Base-by-base conservation (phyloP, 1,140 invertebrate genomes). In the Andricus grossulariae region DNA sequence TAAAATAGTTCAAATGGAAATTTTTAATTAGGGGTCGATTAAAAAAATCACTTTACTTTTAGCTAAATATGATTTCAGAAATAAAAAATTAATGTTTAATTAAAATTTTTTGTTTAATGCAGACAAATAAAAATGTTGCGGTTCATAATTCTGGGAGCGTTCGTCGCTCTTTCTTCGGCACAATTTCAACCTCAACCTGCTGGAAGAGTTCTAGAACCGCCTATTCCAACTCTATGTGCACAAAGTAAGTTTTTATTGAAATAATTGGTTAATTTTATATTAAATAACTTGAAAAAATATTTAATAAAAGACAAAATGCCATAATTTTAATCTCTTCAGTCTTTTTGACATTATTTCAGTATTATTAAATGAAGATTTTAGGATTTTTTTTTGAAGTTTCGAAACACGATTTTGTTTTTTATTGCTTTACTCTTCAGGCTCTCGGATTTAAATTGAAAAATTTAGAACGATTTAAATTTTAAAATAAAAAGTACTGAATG, bases 121-220 rank as follows among this genome's bases (percentile, higher is more conserved):
- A 16, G 76, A 55, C 52, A 55, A 79, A 89, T 87, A 86, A 92
- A 91, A 82, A 93, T 92, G 91, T 87, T 91, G 78, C 87, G 88
- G 75, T 80, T 92, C 79, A 77, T 91, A 77, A 18, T 90, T 13
- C 45, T 90, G 18, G 84, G 81, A 50, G 77, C 74, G 77, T 84
- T 93, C 50, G 83, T 91, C 50, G 90, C 91, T 71, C 84, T 93
- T 72, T 92, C 92, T 66, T 88, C 90, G 50, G 94, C 93, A 19
- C 95, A 96, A 87, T 95, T 95, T 85, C 83, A 84, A 60, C 75
- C 84, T 18, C 84, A 87, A 85, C 93, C 93, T 54, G 94, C 93
- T 82, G 94, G 94, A 73, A 92, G 95, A 77, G 93, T 95, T 84
- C 87, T 96, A 80, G 95, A 96, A 84, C 93, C 94, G 6, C 95